Conservation (phyloP, 2,797 vertebrate species). For the Danio tinwini region DNA sequence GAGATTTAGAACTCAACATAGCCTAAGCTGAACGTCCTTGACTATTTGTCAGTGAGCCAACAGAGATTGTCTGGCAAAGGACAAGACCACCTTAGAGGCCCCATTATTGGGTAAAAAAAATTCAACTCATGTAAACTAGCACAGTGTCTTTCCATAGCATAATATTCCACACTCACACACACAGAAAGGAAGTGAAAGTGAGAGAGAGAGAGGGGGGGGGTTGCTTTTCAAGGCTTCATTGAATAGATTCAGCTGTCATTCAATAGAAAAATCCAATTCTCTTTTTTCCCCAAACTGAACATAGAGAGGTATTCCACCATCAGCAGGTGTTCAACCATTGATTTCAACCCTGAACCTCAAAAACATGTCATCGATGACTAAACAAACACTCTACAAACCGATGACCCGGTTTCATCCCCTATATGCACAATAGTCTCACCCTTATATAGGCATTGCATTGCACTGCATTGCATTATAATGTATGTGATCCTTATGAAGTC, state of each 20-base stretch:
- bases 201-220: not conserved
- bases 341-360: constrained; percentile 10
- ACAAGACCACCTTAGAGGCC: constrained; percentile 22
- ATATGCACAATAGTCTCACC: not conserved
- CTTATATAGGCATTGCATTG: not conserved
- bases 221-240: constrained; percentile 31
- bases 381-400: constrained; percentile 19
- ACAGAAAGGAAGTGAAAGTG: not conserved
- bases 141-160: constrained; percentile 13
- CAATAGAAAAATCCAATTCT: constrained; percentile 44
- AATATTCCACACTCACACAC: constrained; percentile 35
- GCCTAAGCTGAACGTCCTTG: constrained; percentile 23
- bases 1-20: constrained; percentile 10
- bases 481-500: not conserved
- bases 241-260: constrained; percentile 37
- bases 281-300: constrained; percentile 24
- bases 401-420: constrained; percentile 1
- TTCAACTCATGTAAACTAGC: constrained; percentile 14
- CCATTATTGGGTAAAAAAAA: constrained; percentile 6
- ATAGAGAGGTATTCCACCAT: constrained; percentile 25
- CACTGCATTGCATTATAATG: constrained; percentile 17
- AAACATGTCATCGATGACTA: not conserved
- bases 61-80: constrained; percentile 38
- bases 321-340: constrained; percentile 38
- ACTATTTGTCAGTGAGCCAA: constrained; percentile 21